phyloP scores from a whole-genome alignment of 2,888 invertebrate species.

The Tetrapedia diversipes region DNA sequence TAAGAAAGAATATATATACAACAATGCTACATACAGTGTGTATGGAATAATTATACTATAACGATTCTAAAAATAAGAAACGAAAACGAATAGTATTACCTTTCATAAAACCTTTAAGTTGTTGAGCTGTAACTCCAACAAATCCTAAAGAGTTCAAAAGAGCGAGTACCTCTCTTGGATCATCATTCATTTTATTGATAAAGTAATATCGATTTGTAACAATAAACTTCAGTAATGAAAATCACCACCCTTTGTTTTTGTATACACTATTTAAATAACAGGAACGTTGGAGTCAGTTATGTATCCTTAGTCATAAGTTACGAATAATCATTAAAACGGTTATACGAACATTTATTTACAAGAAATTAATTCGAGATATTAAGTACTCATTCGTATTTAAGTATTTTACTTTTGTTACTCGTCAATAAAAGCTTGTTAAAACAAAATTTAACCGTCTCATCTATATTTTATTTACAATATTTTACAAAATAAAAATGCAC shows the following conservation, averaged over 20 bases:
- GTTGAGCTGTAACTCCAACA: constrained; percentile 89
- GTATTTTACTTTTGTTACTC: neutral
- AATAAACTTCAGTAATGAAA: neutral
- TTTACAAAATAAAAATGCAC: neutral
- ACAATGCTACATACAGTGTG: neutral
- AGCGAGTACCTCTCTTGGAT: constrained; percentile 89
- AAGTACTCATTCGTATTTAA: neutral
- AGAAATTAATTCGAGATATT: neutral
- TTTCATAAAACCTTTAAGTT: constrained; percentile 91
- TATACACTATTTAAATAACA: constrained; percentile 35
- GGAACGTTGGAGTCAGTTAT: constrained; percentile 33
- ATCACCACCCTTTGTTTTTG: constrained; percentile 8
- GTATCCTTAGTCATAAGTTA: neutral
- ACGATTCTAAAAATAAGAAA: neutral
- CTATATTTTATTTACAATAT: neutral
- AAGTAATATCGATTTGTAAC: constrained; percentile 20
- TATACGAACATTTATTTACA: neutral
- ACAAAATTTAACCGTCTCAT: neutral
- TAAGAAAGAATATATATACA: neutral
- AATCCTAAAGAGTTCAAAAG: constrained; percentile 91
- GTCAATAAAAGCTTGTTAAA: neutral
- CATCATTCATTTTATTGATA: constrained; percentile 75
- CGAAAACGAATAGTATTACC: constrained; percentile 83
- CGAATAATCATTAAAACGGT: neutral
- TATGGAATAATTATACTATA: neutral